These are phyloP conservation scores for Dendrocopos noguchii DNA, from an alignment of 2,113 vertebrate genomes.

Conservation along the genomic window DNA sequence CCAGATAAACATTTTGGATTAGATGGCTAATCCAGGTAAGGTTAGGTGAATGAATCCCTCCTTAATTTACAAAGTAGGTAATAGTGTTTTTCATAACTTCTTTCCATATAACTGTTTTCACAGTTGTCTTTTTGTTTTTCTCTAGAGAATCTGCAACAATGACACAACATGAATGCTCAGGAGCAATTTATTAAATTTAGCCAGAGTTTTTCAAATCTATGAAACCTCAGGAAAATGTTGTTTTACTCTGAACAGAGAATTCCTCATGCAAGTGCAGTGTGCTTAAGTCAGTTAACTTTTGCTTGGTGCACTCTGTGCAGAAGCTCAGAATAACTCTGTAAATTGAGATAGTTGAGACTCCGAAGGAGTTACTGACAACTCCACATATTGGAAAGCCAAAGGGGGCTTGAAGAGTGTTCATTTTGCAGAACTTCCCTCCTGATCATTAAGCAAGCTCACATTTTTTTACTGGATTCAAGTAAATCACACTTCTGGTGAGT, in stretches of 20 bases:
- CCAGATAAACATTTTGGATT: background rate
- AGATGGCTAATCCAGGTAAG: background rate
- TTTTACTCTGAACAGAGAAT: background rate
- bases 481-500: conserved; percentile 27
- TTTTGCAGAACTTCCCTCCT: background rate
- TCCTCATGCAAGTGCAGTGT: background rate
- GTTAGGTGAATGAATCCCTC: background rate
- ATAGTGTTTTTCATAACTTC: background rate
- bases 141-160: background rate
- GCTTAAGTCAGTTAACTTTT: background rate
- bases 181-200: background rate
- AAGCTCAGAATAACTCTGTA: background rate
- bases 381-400: background rate
- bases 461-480: background rate
- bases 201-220: background rate
- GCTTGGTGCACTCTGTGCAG: background rate
- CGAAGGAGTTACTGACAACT: background rate
- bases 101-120: background rate
- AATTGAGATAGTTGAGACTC: background rate
- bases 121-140: background rate
- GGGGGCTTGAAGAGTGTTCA: background rate
- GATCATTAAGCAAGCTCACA: background rate
- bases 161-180: background rate
- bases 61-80: conserved; percentile 27
- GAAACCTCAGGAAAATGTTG: background rate